Evolutionary conservation across 1,140 invertebrate species (phyloP), one percentile per base, ranked within the genome.

Genomic region (Drosophila carrolli): DNA sequence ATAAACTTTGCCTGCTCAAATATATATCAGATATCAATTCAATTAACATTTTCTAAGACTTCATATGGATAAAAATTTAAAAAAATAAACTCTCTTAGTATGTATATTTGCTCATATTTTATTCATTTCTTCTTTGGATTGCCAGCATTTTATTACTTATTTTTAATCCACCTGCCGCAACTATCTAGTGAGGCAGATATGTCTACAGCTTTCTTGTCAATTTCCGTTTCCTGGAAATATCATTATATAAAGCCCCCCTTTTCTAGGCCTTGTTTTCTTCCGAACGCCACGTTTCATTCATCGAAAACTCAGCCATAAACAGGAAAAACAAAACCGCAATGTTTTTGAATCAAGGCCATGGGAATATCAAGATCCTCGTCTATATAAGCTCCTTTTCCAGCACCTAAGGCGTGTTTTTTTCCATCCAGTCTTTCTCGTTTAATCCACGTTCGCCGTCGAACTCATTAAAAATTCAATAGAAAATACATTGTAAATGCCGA

Each of bases 391-490:
- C 43, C 19, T n/a, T 27, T 16, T 35, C 13, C 57, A 5, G 10
- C 27, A 13, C n/a, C 14, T 2, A 4, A 32, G 50, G 37, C 13
- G 32, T 44, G 19, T n/a, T 29, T 54, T 16, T 27, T 27, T 53
- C 16, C 32, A 14, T 11, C 29, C 43, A 29, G 29, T 8, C 29
- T 32, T 32, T 32, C 29, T 32, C 29, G 6, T 32, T 53, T 19
- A 14, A 14, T 16, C 29, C 43, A 29, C 32, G 29, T 27, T 43
- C 37, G 35, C 47, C 47, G 51, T 44, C 53, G 66, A 73, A 62
- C 85, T 89, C 85, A 90, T 89, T 89, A 81, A 84, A 89, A 89
- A 89, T 89, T 90, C 84, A 90, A 90, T 89, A 84, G 81, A 66
- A 89, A 83, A 83, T 76, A 82, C 79, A 83, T 88, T 88, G 75